Base-by-base conservation (phyloP, 2,888 invertebrate species). In the Andrena bucephala region DNA sequence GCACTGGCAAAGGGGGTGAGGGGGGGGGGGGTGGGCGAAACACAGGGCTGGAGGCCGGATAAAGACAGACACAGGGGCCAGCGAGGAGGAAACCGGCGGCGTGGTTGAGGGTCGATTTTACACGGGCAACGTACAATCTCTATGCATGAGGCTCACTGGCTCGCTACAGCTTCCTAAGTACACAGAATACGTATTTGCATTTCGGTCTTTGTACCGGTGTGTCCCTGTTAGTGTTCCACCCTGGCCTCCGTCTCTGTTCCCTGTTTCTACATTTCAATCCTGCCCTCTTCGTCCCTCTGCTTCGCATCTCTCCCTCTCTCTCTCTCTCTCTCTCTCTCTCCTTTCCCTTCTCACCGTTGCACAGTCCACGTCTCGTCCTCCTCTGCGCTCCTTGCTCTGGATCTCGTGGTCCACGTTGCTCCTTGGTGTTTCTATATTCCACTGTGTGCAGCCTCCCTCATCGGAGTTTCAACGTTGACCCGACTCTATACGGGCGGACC, bases 141-240 rank as follows among this genome's bases (percentile, higher is more conserved):
- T 93, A 93, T 93, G 93, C 93, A 93, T 93, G 93, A 93, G 92
- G 89, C 90, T 92, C 92, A 88, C 91, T 90, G 89, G 87, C 89
- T 42, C 42, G 91, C 90, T 92, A 91, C 91, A 92, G 92, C 92
- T 93, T 93, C 93, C 93, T 93, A 93, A 93, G 93, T 92, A 93
- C 92, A 93, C 93, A 92, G 93, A 91, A 91, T 92, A 89, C 89
- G 91, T 93, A 93, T 93, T 93, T 93, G 93, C 93, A 93, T 93
- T 93, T 92, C 89, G 91, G 92, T 92, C 93, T 93, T 93, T 93
- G 93, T 93, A 89, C 90, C 90, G 87, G 89, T 90, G 89, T 91
- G 87, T 90, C 88, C 85, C 88, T 89, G 89, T 90, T 89, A 88
- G 90, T 85, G 86, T 85, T 80, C 76, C 63, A 68, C 80, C 77